phyloP scores from a whole-genome alignment of 2,888 invertebrate genomes.

The Darwinula stevensoni region DNA sequence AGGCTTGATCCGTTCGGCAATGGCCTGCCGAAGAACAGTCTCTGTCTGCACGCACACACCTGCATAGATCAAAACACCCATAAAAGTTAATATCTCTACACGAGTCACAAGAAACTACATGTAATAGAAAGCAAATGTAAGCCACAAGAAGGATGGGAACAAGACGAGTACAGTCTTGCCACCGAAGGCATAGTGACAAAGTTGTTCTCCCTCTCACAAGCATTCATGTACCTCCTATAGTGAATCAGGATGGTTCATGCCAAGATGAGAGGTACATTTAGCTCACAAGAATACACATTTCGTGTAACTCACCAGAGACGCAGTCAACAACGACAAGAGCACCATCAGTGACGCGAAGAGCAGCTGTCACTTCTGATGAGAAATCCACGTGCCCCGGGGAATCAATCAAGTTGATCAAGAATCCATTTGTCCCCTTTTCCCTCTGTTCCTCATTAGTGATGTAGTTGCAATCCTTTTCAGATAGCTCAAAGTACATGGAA shows the following conservation, averaged over 20 bases:
- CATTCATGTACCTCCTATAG: too few relatives aligned
- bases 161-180: too few relatives aligned
- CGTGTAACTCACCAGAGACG: slow-evolving; percentile 80
- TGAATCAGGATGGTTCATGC: too few relatives aligned
- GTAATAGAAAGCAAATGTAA: not conserved
- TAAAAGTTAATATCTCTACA: too few relatives aligned
- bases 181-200: too few relatives aligned
- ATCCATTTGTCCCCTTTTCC: slow-evolving; percentile 69
- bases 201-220: too few relatives aligned
- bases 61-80: slow-evolving; percentile 17
- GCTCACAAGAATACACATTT: slow-evolving; percentile 6
- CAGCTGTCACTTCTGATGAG: slow-evolving; percentile 97
- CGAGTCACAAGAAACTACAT: not conserved
- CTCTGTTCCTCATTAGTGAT: slow-evolving; percentile 70
- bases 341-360: slow-evolving; percentile 97
- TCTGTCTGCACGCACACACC: slow-evolving; percentile 99
- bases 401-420: slow-evolving; percentile 98
- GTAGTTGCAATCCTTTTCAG: slow-evolving; percentile 74
- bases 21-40: slow-evolving; percentile 96
- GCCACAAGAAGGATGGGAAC: too few relatives aligned
- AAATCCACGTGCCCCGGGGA: slow-evolving; percentile 99
- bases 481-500: slow-evolving; percentile 94
- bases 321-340: slow-evolving; percentile 98
- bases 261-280: too few relatives aligned
- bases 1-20: slow-evolving; percentile 98